Base-by-base conservation (phyloP, 2,113 vertebrate genomes). In the Cryptotis parvus region DNA sequence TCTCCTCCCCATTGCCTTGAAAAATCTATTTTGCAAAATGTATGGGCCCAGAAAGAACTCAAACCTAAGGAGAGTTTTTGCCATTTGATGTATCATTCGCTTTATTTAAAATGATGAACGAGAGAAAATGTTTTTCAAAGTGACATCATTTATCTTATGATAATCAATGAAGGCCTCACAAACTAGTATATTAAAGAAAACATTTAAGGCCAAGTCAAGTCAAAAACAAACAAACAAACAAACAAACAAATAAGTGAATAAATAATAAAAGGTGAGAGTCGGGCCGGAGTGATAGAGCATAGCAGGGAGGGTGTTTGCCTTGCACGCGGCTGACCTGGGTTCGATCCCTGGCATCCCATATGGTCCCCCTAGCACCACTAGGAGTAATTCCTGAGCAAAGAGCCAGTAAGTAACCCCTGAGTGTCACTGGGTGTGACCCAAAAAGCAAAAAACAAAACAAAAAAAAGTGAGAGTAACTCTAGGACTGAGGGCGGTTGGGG, bases 1-100 rank as follows among this genome's bases (percentile, higher is more conserved):
- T 96, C 89, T 94, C 83, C 95, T 93, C 91, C 84, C 55, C 86
- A 88, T 66, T 85, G 83, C 93, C 74, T 45, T 76, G 79, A 93
- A 95, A 97, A 95, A 96, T 96, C 92, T 95, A 94, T 97, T 91
- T 91, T 95, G 88, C 86, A 94, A 95, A 97, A 96, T 94, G 93
- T 84, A 90, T 92, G 90, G 92, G 39, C 68, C 66, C 92, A 91
- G 87, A 94, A 95, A 66, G 55, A 93, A 88, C 61, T 81, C 63
- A 92, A 94, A 94, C 66, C 89, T 87, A 91, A 89, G 85, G 85
- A 95, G 95, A 94, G 90, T 89, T 93, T 91, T 95, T 94, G 43
- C 87, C 39, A 2, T 74, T 94, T 89, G 90, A 93, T 94, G 20
- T 80, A 91, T 90, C 15, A 0, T 77, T 24, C 31, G 69, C 87